Base-by-base conservation (phyloP, 2,888 invertebrate genomes). In the Netelia inedita region DNA sequence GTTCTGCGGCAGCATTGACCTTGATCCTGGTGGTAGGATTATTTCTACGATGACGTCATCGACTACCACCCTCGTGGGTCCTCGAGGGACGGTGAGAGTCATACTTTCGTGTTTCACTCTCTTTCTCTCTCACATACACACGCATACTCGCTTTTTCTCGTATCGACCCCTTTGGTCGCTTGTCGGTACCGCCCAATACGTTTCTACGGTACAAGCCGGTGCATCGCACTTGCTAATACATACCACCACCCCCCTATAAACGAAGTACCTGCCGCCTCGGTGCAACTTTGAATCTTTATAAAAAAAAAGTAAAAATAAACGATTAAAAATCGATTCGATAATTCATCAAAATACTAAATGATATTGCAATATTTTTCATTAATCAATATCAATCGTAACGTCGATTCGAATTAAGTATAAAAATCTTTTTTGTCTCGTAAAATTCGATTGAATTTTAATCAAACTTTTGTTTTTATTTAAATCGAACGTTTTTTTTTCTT, bases 1-100 rank as follows among this genome's bases (percentile, higher is more conserved):
- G 57, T 79, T 79, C 85, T 82, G 86, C 86, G 83, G 83, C 84
- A 85, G 66, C 79, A 57, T 53, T 73, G 83, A 87, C 82, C 87
- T 87, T 89, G 88, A 88, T 87, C 85, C 83, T 78, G 35, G 80
- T 55, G 79, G 76, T 74, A 82, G 85, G 82, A 88, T 87, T 89
- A 88, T 86, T 87, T 83, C 73, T 55, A 53, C 59, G 65, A 76
- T 88, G 88, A 89, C 88, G 88, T 89, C 87, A 89, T 69, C 66
- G 21, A 41, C 46, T n/a, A 21, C 73, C 79, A 66, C 83, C 86
- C 87, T 88, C 85, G 86, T 87, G 82, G 82, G 79, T 79, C 21
- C 65, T 71, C 74, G 55, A 55, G 59, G 41, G 57, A 5, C 68
- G 61, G 57, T 69, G 68, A 65, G 78, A 23, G 41, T 69, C 74